These are phyloP conservation scores for Panthera tigris DNA, from an alignment of 2,113 vertebrate species.

Conservation along the genomic window DNA sequence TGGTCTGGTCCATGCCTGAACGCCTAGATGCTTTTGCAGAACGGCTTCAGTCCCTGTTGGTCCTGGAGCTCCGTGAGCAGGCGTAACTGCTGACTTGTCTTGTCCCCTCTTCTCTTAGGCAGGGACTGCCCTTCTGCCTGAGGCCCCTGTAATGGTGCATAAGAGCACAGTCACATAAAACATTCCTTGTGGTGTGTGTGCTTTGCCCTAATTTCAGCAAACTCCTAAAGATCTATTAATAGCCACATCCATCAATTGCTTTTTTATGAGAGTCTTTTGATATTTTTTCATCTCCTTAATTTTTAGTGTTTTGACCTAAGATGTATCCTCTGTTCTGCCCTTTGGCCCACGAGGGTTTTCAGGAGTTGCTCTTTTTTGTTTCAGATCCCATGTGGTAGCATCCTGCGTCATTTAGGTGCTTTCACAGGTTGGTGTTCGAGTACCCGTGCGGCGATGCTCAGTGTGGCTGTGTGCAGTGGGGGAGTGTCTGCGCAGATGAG, in stretches of 20 bases:
- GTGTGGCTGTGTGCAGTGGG: no score
- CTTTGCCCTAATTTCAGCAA: constrained; percentile 47
- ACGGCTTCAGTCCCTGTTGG: neutral
- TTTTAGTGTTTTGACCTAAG: neutral
- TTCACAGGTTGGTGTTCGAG: neutral
- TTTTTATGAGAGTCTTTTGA: neutral
- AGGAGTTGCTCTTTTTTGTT: neutral
- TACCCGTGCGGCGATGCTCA: rapidly evolving
- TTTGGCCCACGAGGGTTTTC: neutral
- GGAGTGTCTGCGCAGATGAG: neutral
- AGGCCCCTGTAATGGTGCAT: neutral
- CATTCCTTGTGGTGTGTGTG: neutral
- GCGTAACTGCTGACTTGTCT: neutral
- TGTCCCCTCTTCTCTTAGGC: neutral
- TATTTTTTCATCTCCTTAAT: neutral
- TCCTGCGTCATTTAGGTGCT: neutral
- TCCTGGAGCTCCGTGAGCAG: neutral
- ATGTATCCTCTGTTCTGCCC: neutral
- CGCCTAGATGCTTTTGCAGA: neutral
- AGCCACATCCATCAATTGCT: neutral
- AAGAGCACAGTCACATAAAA: neutral
- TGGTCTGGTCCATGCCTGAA: neutral
- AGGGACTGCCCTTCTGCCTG: neutral
- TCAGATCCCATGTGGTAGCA: neutral
- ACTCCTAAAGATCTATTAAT: constrained; percentile 54